These are phyloP conservation scores for Thysanoteuthis rhombus DNA, from an alignment of 2,888 invertebrate species.

Conservation along the genomic window DNA sequence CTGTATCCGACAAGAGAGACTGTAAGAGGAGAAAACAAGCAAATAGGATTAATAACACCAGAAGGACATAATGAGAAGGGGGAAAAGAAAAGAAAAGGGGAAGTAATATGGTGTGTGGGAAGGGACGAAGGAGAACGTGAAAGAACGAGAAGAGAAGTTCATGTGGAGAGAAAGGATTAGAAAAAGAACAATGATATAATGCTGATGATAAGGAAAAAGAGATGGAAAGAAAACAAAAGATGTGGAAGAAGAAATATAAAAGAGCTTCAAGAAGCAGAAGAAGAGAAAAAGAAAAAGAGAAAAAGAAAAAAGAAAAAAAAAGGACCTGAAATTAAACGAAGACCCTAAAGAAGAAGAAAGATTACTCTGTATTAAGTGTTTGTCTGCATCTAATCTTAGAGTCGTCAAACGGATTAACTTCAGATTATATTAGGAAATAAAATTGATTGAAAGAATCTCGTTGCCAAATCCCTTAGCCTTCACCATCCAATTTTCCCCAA, in stretches of 20 bases:
- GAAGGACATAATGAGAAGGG: not conserved
- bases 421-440: conserved; percentile 12
- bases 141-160: too few species aligned
- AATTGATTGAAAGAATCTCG: not conserved
- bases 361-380: not conserved
- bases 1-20: not conserved
- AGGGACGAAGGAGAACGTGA: too few species aligned
- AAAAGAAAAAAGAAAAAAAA: not conserved
- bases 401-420: conserved; percentile 12
- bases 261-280: not conserved
- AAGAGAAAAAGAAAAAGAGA: too few species aligned
- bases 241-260: too few species aligned
- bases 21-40: not conserved
- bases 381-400: not conserved
- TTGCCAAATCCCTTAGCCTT: not conserved
- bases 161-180: too few species aligned
- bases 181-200: too few species aligned
- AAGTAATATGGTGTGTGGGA: too few species aligned
- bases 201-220: too few species aligned
- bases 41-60: not conserved
- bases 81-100: too few species aligned
- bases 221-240: too few species aligned
- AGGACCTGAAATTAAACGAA: not conserved
- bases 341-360: not conserved
- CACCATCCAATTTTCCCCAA: not conserved